Conservation (phyloP, 2,113 vertebrate genomes). For the Tragelaphus scriptus region DNA sequence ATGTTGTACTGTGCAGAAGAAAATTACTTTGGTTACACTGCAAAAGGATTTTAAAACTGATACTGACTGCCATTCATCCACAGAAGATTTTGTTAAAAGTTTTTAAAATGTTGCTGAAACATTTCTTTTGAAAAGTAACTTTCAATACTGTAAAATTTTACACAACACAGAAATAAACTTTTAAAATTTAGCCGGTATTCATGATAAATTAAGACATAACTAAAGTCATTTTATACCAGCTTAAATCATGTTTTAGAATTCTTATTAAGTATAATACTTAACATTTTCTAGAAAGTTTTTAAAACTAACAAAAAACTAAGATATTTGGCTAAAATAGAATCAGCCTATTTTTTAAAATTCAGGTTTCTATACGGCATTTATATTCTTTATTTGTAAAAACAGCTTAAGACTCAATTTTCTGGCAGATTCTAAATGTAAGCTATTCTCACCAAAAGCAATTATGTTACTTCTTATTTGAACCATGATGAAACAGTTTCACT, state of each 20-base stretch:
- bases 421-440: conserved; percentile 18
- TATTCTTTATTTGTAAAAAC: not conserved
- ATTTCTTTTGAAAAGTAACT: not conserved
- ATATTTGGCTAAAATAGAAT: not conserved
- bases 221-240: not conserved
- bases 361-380: not conserved
- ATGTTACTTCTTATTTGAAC: not conserved
- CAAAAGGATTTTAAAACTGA: conserved; percentile 15
- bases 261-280: not conserved
- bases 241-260: not conserved
- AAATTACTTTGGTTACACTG: not conserved
- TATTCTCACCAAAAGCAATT: not conserved
- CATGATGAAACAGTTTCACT: not conserved
- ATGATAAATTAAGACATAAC: not conserved
- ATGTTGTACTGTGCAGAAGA: not conserved
- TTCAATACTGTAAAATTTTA: not conserved
- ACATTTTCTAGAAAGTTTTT: not conserved
- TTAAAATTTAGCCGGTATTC: not conserved
- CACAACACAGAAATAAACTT: not conserved
- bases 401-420: not conserved
- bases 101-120: not conserved
- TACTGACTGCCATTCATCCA: not conserved
- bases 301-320: not conserved
- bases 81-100: not conserved
- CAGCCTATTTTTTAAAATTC: not conserved